Base-by-base conservation (phyloP, 2,888 invertebrate genomes). In the Margaritifera margaritifera region DNA sequence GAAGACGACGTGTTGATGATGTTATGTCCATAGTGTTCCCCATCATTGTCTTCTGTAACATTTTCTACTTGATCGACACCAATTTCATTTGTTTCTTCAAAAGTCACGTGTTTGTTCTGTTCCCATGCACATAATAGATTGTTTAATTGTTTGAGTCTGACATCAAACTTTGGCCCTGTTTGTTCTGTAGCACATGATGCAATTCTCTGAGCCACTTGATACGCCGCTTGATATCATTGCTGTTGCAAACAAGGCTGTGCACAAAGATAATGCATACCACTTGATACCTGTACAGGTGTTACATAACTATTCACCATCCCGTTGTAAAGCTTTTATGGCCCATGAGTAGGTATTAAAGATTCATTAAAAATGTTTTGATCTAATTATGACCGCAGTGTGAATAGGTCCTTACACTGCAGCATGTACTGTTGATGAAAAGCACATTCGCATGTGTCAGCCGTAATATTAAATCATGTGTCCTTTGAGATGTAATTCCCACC, bases 161-260 rank as follows among this genome's bases (percentile, higher is more conserved):
- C 19, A 5, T 57, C 11, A 8, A 57, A 57, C 57, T 3, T 57
- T 18, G 22, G 6, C 8, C 27, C 59, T 4, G 59, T 59, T 2
- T 27, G 27, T 4, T 63, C 63, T 31, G 54, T 53, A 3, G 63
- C 63, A 63, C 65, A 65, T 2, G 58, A 42, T 18, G 65, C 57
- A 8, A 65, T 20, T 25, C 52, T 57, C 31, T 65, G 65, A 19
- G 58, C 58, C 50, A 58, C 51, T 25, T 65, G 65, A 51, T 58
- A 58, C 4, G 65, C 24, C 24, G 65, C 22, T 58, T 57, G 57
- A 52, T 58, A 58, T 1, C 65, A 51, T 24, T 65, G 65, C 27
- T 65, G 65, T 50, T 57, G 64, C 19, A 54, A 62, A 25, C 54
- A 8, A 53, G 54, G 25, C 27, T 25, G n/a, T 31, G 24, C 57